Base-by-base conservation (phyloP, 2,797 vertebrate genomes). In the Morus bassanus region DNA sequence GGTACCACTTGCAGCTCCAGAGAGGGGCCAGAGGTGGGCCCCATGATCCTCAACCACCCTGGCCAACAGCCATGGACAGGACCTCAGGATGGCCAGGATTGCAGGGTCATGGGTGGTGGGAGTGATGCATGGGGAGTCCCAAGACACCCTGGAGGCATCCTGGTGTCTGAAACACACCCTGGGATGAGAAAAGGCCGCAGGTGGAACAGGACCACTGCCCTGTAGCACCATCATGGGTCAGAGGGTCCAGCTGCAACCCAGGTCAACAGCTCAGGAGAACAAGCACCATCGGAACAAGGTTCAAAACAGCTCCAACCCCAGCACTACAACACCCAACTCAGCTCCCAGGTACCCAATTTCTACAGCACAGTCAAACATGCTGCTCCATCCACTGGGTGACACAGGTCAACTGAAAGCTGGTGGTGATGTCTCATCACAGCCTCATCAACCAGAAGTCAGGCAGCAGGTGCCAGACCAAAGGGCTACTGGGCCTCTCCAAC, bases 61-160 rank as follows among this genome's bases (percentile, higher is more conserved):
- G 46, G 73, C 51, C 83, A 76, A 4, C n/a, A 56, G 48, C 8
- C 37, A 30, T 4, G 27, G 31, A 33, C 39, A 67, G 51, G 41
- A 63, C 48, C 37, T 53, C 2, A 0, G 73, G 50, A 35, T 33
- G 22, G 31, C 17, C 48, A 39, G 39, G 48, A 78, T 1, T 63
- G 57, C 0, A 0, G 15, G 15, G 23, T 22, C 30, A 18, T 1
- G 33, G 45, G 43, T 50, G 51, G 33, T 65, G 33, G 63, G 45
- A 69, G 33, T 0, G 0, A 75, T 28, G 25, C 9, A 7, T 1
- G 12, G 7, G 50, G 56, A 73, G 30, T n/a, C 46, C 48, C 51
- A 64, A 53, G 54, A 54, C 13, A 56, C 12, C 35, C 27, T 28
- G 19, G 30, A 76, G 48, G 22, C 43, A 73, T 31, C 13, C 56